These are phyloP conservation scores for Alexandromys fortis DNA, from an alignment of 2,113 vertebrate species.

Conservation along the genomic window DNA sequence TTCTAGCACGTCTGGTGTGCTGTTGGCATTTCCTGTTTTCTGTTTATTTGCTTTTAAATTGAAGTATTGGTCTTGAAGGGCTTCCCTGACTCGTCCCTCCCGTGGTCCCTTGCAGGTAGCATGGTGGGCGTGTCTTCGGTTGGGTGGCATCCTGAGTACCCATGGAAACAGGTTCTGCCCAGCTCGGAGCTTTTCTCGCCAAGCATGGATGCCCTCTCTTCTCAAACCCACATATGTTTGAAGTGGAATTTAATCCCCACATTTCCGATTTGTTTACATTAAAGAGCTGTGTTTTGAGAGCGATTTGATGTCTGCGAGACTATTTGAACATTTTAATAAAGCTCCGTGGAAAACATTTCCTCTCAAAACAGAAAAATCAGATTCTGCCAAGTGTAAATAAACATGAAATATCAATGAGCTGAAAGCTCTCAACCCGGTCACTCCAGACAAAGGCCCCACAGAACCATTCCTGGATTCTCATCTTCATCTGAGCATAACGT, in stretches of 20 bases:
- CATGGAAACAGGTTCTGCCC: neutral
- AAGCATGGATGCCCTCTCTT: conserved; percentile 58
- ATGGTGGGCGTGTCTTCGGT: neutral
- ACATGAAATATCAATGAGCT: conserved; percentile 30
- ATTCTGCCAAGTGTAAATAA: conserved; percentile 60
- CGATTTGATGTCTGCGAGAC: conserved; percentile 63
- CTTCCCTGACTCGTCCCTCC: neutral
- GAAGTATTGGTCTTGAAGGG: neutral
- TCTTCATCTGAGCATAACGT: neutral
- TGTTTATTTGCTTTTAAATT: neutral
- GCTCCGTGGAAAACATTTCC: conserved; percentile 61
- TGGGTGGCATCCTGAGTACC: neutral
- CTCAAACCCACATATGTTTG: conserved; percentile 35
- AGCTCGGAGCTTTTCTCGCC: conserved; percentile 48
- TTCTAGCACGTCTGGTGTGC: neutral
- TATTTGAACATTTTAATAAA: conserved; percentile 73
- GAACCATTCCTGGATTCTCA: neutral
- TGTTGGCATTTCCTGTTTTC: neutral
- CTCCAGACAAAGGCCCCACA: neutral
- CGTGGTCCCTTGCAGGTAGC: neutral
- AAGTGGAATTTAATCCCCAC: conserved; percentile 65
- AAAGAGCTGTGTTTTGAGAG: conserved; percentile 65
- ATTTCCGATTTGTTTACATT: conserved; percentile 71
- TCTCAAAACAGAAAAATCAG: conserved; percentile 62
- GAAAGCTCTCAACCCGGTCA: conserved; percentile 3